A percentile compares a stretch with the other conserved stretches of the same genome.
Evolutionary conservation across 2,797 vertebrate species (phyloP).

Genomic region (Tamandua tetradactyla): DNA sequence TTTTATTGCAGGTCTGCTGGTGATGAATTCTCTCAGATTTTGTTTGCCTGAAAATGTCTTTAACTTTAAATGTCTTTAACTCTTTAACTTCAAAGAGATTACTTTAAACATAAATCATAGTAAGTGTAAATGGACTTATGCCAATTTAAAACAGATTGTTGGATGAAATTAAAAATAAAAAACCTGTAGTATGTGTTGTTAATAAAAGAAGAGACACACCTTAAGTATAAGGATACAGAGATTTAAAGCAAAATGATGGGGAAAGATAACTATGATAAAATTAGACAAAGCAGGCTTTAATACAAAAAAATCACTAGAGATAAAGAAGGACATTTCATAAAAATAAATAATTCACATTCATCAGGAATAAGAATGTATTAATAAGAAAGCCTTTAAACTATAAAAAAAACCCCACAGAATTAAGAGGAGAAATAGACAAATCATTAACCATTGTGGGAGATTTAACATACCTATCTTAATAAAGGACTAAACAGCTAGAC

Average conservation of each 20-base stretch:
- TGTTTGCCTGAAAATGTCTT: background rate
- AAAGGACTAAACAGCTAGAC: conserved; percentile 4
- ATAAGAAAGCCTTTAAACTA: no score
- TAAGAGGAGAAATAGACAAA: background rate
- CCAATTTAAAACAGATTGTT: background rate
- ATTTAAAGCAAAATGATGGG: conserved; percentile 13
- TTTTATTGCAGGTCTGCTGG: background rate
- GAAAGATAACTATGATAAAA: background rate
- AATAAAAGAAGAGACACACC: background rate
- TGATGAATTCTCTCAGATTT: background rate
- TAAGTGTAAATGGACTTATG: background rate
- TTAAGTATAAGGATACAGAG: background rate
- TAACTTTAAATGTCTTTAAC: no score
- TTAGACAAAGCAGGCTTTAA: conserved; percentile 44
- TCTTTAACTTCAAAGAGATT: no score
- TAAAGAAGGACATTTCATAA: background rate
- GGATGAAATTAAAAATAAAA: background rate
- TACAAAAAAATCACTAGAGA: background rate
- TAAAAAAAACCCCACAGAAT: no score
- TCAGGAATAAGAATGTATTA: background rate
- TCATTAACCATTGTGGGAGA: background rate
- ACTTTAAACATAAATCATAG: no score
- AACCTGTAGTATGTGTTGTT: background rate
- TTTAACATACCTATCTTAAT: background rate
- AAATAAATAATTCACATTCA: conserved; percentile 18